Conservation (phyloP, 2,797 vertebrate genomes). For the Microctenopoma lineatum region DNA sequence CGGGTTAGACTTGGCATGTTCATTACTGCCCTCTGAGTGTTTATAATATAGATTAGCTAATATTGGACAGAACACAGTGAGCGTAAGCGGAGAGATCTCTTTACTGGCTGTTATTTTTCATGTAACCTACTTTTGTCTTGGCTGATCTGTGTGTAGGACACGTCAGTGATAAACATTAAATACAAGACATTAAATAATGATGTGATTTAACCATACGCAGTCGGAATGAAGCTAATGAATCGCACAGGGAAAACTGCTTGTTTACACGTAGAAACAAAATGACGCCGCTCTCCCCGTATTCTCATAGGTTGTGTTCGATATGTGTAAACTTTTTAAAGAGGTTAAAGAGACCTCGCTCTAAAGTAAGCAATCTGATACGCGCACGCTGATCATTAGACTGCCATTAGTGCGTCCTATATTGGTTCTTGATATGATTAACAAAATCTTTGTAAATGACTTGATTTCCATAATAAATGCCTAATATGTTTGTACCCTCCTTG, state of each 20-base stretch:
- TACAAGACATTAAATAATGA: conserved; percentile 34
- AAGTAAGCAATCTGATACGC: conserved; percentile 36
- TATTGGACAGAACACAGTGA: conserved; percentile 45
- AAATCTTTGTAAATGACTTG: conserved; percentile 13
- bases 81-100: conserved; percentile 16
- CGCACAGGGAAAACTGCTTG: neutral
- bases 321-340: conserved; percentile 13
- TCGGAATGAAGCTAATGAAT: conserved; percentile 23
- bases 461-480: neutral
- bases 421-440: conserved; percentile 13
- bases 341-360: conserved; percentile 31
- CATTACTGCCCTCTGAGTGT: conserved; percentile 65
- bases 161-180: conserved; percentile 22
- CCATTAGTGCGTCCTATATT: conserved; percentile 6
- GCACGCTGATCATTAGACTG: conserved; percentile 25
- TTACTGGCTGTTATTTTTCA: conserved; percentile 42
- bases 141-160: conserved; percentile 51
- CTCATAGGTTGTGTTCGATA: neutral
- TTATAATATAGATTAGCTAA: conserved; percentile 64
- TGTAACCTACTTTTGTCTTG: conserved; percentile 65
- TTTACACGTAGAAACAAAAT: conserved; percentile 3
- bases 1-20: conserved; percentile 66
- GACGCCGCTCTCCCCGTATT: neutral
- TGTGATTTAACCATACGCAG: conserved; percentile 17
- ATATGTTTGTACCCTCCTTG: neutral